phyloP scores from a whole-genome alignment of 23 tunicate species.

The Trididemnum clinides region DNA sequence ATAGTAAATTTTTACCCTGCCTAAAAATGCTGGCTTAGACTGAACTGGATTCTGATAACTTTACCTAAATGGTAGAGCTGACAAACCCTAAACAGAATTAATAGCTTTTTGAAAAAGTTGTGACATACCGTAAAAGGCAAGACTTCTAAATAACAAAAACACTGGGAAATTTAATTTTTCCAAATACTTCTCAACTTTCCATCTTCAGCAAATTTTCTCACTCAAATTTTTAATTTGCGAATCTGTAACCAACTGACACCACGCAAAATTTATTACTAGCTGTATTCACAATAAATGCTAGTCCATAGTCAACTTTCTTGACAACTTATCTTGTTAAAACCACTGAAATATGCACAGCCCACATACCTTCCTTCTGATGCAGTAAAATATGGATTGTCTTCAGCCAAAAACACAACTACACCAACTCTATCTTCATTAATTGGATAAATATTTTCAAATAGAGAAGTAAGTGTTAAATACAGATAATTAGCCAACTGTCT shows the following conservation, averaged over 20 bases:
- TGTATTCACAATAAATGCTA: too few relatives aligned
- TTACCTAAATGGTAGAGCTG: too few relatives aligned
- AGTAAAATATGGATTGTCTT: constrained; percentile 12
- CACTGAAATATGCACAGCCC: not conserved
- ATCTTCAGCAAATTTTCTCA: not conserved
- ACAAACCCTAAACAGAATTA: too few relatives aligned
- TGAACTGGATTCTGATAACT: too few relatives aligned
- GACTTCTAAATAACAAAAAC: not conserved
- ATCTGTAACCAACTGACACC: too few relatives aligned
- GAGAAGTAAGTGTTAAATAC: constrained; percentile 2
- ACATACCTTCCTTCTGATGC: not conserved
- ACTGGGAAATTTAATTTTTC: not conserved
- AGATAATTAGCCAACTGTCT: constrained; percentile 22
- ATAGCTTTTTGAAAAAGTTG: too few relatives aligned
- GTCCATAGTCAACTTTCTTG: too few relatives aligned
- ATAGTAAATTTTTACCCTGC: too few relatives aligned
- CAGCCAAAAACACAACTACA: constrained; percentile 45
- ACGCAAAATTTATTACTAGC: too few relatives aligned
- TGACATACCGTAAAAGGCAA: too few relatives aligned
- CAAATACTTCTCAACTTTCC: not conserved
- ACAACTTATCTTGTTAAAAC: too few relatives aligned
- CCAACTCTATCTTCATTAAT: constrained; percentile 12
- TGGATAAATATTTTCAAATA: constrained; percentile 42
- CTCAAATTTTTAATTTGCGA: not conserved
- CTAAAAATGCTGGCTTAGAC: too few relatives aligned